Evolutionary conservation across 2,113 vertebrate genomes (phyloP).

Genomic region (Atherinomorus stipes): DNA sequence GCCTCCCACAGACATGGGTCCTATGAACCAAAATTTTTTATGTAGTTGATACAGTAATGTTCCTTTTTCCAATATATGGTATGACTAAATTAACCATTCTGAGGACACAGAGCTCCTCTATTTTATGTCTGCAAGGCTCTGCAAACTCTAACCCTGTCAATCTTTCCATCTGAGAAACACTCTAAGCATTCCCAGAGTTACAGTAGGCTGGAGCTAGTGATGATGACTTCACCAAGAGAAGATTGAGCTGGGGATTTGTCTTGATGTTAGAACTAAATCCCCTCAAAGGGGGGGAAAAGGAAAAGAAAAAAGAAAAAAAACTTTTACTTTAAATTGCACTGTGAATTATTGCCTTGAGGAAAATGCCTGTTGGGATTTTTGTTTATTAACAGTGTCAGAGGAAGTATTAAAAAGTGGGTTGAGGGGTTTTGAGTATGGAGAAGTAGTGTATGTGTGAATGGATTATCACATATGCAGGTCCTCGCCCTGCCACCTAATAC

Average conservation of each 20-base stretch:
- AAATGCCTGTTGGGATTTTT: slow-evolving; percentile 62
- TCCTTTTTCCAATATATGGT: slow-evolving; percentile 41
- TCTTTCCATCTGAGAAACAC: slow-evolving; percentile 54
- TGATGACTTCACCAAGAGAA: slow-evolving; percentile 66
- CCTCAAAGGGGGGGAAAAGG: slow-evolving; percentile 36
- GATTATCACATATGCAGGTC: slow-evolving; percentile 80
- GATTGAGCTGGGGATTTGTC: slow-evolving; percentile 66
- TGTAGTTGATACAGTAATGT: slow-evolving; percentile 25
- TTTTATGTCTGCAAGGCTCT: slow-evolving; percentile 34
- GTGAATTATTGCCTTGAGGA: slow-evolving; percentile 68
- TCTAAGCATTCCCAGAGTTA: slow-evolving; percentile 67
- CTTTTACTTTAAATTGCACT: background rate
- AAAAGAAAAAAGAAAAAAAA: slow-evolving; percentile 26
- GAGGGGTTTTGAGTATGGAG: slow-evolving; percentile 52
- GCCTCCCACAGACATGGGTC: slow-evolving; percentile 14
- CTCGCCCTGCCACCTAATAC: slow-evolving; percentile 83
- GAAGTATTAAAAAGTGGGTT: slow-evolving; percentile 78
- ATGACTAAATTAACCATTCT: slow-evolving; percentile 21
- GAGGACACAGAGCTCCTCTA: slow-evolving; percentile 50
- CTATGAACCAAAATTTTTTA: slow-evolving; percentile 22
- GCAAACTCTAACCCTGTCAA: slow-evolving; percentile 46
- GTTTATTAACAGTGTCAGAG: slow-evolving; percentile 81
- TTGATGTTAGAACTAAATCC: slow-evolving; percentile 54
- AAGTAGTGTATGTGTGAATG: slow-evolving; percentile 77
- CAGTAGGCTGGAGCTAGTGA: slow-evolving; percentile 21